Base-by-base conservation (phyloP, 37 sponge, comb jelly and placozoan genomes). In the Aphrocallistes beatrix region DNA sequence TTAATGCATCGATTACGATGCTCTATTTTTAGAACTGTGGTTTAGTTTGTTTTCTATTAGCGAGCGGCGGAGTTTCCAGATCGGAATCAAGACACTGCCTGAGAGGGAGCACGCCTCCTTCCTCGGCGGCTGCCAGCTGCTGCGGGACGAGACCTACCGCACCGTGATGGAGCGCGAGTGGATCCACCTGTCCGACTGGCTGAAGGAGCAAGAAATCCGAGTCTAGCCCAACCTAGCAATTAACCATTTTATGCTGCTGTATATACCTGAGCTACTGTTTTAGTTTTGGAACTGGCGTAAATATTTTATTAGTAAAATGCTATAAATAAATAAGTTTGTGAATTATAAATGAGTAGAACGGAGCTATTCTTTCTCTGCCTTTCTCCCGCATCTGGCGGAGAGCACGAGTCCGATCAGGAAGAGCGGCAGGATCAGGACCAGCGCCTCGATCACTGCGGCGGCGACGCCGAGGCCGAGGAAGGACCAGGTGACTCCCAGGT, bases 71-170 rank as follows among this genome's bases (percentile, higher is more conserved):
- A 30, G 75, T 6, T 60, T 60, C 75, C 75, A 60, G 42, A 34
- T 86, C 16, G 25, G 82, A 1, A 81, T 86, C 0, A 75, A 51
- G 1, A 48, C 86, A 0, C 39, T 28, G 30, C 51, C 6, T 1
- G 82, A 86, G 38, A 16, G 86, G 36, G 38, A 86, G 42, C 40
- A 81, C 82, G 81, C 86, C 1, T 81, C 81, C 32, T 86, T 42
- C 82, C 81, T 86, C 3, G 86, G 86, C 6, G 86, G 86, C 8
- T 86, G 75, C 34, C 75, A 60, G 75, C 75, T 60, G 75, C 75
- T 60, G 32, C 8, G 17, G 34, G 75, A 60, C 34, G 21, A 60
- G 3, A 60, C 75, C 75, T 60, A 60, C 75, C 32, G n/a, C 10
- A 19, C 75, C 6, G n/a, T 60, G 10, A 19, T 86, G 81, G 28